Percentiles rank a stretch among this genome's conserved stretches.
phyloP scores from a whole-genome alignment of 2,888 invertebrate genomes.

The Monochamus alternatus region DNA sequence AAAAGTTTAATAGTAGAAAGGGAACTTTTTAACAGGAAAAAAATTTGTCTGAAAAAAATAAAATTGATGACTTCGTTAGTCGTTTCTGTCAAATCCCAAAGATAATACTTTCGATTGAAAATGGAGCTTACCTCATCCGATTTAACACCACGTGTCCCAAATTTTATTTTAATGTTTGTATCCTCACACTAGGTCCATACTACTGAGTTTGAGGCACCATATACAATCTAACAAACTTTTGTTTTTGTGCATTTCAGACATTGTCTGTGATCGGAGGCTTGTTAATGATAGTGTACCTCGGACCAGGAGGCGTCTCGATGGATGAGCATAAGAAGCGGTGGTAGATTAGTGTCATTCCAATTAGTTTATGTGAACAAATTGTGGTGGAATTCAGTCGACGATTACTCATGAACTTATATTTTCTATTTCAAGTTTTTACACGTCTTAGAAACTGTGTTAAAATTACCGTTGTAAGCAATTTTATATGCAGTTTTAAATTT shows the following conservation, averaged over 20 bases:
- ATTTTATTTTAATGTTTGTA: no score
- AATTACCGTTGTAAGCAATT: constrained; percentile 26
- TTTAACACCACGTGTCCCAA: no score
- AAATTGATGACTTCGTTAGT: no score
- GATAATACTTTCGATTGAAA: no score
- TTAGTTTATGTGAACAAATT: constrained; percentile 40
- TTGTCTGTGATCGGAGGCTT: constrained; percentile 98
- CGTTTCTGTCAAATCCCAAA: no score
- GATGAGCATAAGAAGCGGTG: constrained; percentile 99
- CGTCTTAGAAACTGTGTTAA: constrained; percentile 20
- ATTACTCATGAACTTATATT: constrained; percentile 37
- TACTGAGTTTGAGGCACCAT: no score
- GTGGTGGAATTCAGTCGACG: constrained; percentile 34
- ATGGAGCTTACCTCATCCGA: no score
- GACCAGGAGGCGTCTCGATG: constrained; percentile 99
- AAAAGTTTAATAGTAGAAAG: no score
- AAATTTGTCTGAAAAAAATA: no score
- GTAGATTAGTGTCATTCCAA: constrained; percentile 73
- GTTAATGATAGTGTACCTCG: constrained; percentile 97
- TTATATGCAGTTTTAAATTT: constrained; percentile 30
- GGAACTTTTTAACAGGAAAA: no score
- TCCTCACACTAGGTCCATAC: no score
- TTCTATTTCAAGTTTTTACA: constrained; percentile 29
- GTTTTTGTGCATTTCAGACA: constrained; percentile 82
- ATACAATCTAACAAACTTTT: no score